Percentiles rank a stretch among this genome's conserved stretches.
Evolutionary conservation across 1,140 invertebrate species (phyloP).

Genomic region (Musca domestica): DNA sequence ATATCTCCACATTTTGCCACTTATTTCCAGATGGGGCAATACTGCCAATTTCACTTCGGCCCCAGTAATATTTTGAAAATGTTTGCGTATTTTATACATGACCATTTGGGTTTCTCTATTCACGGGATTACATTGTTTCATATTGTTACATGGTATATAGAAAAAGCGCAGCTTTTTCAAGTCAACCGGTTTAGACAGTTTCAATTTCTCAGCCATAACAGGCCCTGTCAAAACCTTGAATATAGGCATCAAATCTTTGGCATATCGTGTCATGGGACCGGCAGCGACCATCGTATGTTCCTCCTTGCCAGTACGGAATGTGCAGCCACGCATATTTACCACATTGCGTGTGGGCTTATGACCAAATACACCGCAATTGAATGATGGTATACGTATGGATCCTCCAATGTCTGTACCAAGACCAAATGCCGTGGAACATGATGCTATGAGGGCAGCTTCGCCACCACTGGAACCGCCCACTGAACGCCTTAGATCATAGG

Average conservation of each 20-base stretch:
- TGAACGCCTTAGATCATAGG: conserved; percentile 80
- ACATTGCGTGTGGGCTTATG: conserved; percentile 80
- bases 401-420: conserved; percentile 92
- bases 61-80: conserved; percentile 38
- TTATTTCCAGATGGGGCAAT: conserved; percentile 62
- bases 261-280: conserved; percentile 77
- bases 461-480: conserved; percentile 85
- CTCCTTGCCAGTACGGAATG: conserved; percentile 61
- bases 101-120: conserved; percentile 65
- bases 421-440: conserved; percentile 80
- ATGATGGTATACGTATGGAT: conserved; percentile 90
- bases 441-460: conserved; percentile 69
- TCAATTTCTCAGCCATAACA: conserved; percentile 39
- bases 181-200: conserved; percentile 61
- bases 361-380: conserved; percentile 92
- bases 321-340: conserved; percentile 61
- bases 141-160: conserved; percentile 72
- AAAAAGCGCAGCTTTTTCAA: conserved; percentile 70
- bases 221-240: conserved; percentile 57
- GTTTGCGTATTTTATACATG: conserved; percentile 58
- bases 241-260: conserved; percentile 71
- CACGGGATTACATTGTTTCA: conserved; percentile 68
- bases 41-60: conserved; percentile 50
- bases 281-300: conserved; percentile 64
- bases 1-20: conserved; percentile 69